Percentiles rank a stretch among this genome's conserved stretches.
phyloP scores from a whole-genome alignment of 2,113 vertebrate genomes.

The Anarhynchus alexandrinus region DNA sequence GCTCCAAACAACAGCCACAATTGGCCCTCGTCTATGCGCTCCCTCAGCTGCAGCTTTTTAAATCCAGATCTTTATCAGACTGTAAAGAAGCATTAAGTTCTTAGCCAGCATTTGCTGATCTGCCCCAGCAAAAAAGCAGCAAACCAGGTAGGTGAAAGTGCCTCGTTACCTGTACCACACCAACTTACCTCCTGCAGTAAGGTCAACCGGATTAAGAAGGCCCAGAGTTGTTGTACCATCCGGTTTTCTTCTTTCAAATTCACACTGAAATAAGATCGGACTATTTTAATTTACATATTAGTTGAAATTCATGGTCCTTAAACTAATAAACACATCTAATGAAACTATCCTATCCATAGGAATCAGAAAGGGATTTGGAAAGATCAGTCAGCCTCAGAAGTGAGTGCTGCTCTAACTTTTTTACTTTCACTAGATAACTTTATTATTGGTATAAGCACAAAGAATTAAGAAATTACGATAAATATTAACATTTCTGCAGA shows the following conservation, averaged over 20 bases:
- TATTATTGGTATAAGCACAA: background rate
- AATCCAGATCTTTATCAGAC: background rate
- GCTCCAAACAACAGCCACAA: background rate
- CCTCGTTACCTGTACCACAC: background rate
- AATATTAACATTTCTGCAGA: background rate
- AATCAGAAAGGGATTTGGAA: background rate
- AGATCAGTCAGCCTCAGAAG: background rate
- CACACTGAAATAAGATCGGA: slow-evolving; percentile 77
- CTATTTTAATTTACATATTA: background rate
- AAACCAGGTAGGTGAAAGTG: background rate
- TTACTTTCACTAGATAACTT: background rate
- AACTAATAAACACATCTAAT: background rate
- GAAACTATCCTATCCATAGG: background rate
- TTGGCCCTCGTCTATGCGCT: rapidly evolving
- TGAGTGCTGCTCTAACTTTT: background rate
- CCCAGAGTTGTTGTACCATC: slow-evolving; percentile 94
- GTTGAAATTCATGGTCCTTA: background rate
- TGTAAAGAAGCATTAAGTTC: background rate
- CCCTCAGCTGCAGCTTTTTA: background rate
- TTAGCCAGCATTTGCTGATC: background rate
- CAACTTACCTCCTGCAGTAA: slow-evolving; percentile 80
- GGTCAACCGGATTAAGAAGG: slow-evolving; percentile 88
- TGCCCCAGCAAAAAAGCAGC: background rate
- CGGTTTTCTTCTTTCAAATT: slow-evolving; percentile 87
- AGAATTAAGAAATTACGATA: background rate